A percentile compares a stretch with the other conserved stretches of the same genome.
Conservation (phyloP, 2,888 invertebrate genomes). For the Cephus spinipes region DNA sequence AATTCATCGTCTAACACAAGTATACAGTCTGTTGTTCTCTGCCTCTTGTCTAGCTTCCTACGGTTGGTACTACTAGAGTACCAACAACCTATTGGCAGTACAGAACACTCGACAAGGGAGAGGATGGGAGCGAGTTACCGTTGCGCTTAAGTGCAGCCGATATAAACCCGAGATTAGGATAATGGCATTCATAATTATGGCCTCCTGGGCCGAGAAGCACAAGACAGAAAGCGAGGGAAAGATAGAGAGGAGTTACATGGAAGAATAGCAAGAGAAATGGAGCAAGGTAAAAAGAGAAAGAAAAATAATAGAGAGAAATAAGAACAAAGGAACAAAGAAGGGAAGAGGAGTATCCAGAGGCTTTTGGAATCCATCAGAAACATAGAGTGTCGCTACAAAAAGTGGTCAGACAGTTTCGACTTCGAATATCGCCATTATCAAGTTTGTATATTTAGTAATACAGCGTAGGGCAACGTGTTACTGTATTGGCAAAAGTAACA, state of each 20-base stretch:
- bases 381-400: not conserved
- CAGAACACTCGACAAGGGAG: not conserved
- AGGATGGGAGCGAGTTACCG: slow-evolving; percentile 43
- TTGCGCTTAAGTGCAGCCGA: slow-evolving; percentile 51
- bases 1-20: not conserved
- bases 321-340: not conserved
- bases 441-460: not conserved
- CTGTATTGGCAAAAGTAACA: not conserved
- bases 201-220: not conserved
- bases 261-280: not conserved
- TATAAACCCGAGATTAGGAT: slow-evolving; percentile 48
- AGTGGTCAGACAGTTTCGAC: not conserved
- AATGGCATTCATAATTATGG: slow-evolving; percentile 47
- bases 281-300: not conserved
- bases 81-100: not conserved
- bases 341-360: not conserved
- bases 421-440: not conserved
- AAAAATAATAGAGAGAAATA: not conserved
- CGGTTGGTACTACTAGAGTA: not conserved
- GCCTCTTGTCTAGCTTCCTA: not conserved
- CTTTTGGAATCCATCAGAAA: not conserved
- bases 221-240: not conserved
- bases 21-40: not conserved
- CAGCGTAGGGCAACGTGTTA: not conserved
- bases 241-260: not conserved